Evolutionary conservation across 2,888 invertebrate species (phyloP), one percentile per base, ranked within the genome.

Genomic region (Mamestra brassicae): DNA sequence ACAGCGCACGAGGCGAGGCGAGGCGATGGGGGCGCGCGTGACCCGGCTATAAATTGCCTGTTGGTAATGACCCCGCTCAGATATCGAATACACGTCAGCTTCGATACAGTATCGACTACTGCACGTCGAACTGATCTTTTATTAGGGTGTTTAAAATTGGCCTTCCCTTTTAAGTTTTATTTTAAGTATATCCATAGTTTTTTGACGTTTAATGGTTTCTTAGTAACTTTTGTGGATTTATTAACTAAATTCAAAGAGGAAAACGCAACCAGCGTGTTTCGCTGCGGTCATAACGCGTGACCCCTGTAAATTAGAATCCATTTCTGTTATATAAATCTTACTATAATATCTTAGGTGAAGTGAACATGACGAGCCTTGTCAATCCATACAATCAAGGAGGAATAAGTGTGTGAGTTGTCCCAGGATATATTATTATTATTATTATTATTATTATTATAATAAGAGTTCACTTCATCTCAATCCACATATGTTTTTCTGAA

Each of bases 1-100:
- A 85, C 85, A 70, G 80, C 36, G 60, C 71, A 73, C 47, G 61
- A 76, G 68, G 74, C 71, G 78, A 85, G 76, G 81, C 68, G 71
- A 70, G 67, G 77, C 79, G 77, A 80, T 72, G 71, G 74, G 77
- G 78, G 80, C 88, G 85, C 78, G 74, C 87, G 87, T 87, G 87
- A 88, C 78, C 73, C 71, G 84, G 72, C 72, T 87, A 74, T 81
- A 76, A 83, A 87, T 81, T 77, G 78, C 65, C 72, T 60, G 75
- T 84, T 79, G 80, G 78, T 87, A 84, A 84, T 87, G 86, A 84
- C 84, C 80, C 77, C 75, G 69, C 79, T 76, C 71, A 80, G 81
- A 79, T 84, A 86, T 81, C 82, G 84, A 83, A 75, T 79, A 78
- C 73, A 84, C 71, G 78, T 82, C 78, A 87, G 76, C 69, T 87